Evolutionary conservation across 2,888 invertebrate genomes (phyloP), one percentile per base, ranked within the genome.

Genomic region (Cheilosia variabilis): DNA sequence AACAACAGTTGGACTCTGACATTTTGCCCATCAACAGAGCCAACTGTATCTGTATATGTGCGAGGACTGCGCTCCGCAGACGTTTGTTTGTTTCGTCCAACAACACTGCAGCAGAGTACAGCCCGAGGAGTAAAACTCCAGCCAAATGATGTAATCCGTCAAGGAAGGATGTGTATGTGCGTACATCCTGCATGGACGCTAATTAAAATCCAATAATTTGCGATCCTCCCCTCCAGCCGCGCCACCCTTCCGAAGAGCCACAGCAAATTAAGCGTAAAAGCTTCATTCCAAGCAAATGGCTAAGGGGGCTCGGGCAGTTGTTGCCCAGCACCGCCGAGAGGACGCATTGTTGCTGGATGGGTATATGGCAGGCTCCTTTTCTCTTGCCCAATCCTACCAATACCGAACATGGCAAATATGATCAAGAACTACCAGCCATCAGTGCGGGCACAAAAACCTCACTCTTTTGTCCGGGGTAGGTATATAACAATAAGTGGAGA

Each of bases 131-230:
- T 57, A 72, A 76, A 81, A 76, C 66, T 69, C 55, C 60, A 15
- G 60, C 13, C 53, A 45, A 27, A 72, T 76, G 72, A 76, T 86
- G 60, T 72, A 81, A 81, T 77, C 72, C 60, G 55, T 58, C 72
- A 80, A 60, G 53, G 76, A 86, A 76, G 71, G 80, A 80, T 86
- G 72, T 72, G 31, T 9, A 31, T 31, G 76, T 76, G 71, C 72
- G 72, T 77, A 77, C 72, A 81, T 81, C 76, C 76, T 77, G 76
- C 77, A 86, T 81, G 81, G 81, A 86, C 81, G 72, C 86, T 86
- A 86, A 86, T 86, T 86, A 86, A 86, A 86, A 81, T 86, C 86
- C 86, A 81, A 86, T 86, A 81, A 86, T 81, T 86, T 86, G 81
- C 86, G 72, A 72, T 45, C 72, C 31, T 57, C 43, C 57, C 19